Evolutionary conservation across 2,113 vertebrate species (phyloP), one percentile per base, ranked within the genome.

Genomic region (Halichoeres trimaculatus): DNA sequence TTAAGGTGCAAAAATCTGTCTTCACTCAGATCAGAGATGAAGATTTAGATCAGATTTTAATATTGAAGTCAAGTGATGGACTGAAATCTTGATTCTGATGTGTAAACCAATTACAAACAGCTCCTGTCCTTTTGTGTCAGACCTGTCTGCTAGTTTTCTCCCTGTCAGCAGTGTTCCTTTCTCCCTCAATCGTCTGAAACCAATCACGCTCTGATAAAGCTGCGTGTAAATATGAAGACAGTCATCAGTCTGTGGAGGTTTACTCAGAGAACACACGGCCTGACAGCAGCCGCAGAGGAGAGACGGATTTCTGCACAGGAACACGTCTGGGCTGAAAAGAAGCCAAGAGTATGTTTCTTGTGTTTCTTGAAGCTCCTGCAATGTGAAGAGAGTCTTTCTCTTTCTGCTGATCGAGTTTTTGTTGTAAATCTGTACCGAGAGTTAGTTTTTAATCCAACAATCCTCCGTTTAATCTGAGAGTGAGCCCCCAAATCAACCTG

Each of bases 201-300:
- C 95, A 94, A 95, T 95, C 93, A 93, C 85, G 88, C 93, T 90
- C 93, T 92, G 93, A 96, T 96, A 96, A 96, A 97, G 95, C 95
- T 93, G 89, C 95, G 86, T 87, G 95, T 95, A 97, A 96, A 98
- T 96, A 97, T 94, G 95, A 94, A 93, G 95, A 96, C 94, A 92
- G 94, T 95, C 94, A 94, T 94, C 92, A 93, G 94, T 95, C 95
- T 95, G 96, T 95, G 95, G 94, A 95, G 94, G 95, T 97, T 98
- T 97, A 93, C 95, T 95, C 94, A 96, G 95, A 9, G 82, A 40
- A 60, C 68, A 81, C 78, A 94, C 90, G 91, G 90, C 89, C 73
- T 52, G 76, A 80, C 76, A 93, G 94, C 90, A 92, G 89, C 69
- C 88, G 80, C 68, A 72, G 63, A 38, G 30, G 34, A 40, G 24